These are phyloP conservation scores for Piscicola geometra DNA, from an alignment of 2,888 invertebrate genomes.

Conservation along the genomic window DNA sequence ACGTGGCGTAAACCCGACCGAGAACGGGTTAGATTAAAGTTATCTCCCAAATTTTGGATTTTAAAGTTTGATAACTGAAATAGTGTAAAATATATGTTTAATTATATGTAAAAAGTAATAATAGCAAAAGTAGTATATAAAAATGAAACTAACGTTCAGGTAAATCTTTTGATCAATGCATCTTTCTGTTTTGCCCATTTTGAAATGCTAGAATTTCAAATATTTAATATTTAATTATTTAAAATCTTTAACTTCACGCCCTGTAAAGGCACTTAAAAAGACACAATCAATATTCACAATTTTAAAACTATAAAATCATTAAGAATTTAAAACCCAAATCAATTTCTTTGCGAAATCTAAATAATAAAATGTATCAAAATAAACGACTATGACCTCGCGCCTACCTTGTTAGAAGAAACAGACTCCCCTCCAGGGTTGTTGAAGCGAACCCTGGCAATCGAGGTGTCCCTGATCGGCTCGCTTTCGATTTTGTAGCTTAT, in stretches of 20 bases:
- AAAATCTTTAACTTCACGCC: background rate
- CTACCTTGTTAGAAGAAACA: background rate
- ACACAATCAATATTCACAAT: background rate
- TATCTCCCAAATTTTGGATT: too few species aligned
- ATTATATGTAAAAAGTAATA: background rate
- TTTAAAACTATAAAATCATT: too few species aligned
- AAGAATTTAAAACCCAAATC: too few species aligned
- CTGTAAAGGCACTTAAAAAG: too few species aligned
- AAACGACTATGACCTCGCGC: too few species aligned
- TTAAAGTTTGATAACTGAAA: background rate
- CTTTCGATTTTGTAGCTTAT: background rate
- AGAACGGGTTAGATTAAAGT: too few species aligned
- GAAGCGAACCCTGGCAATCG: background rate
- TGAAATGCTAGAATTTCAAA: background rate
- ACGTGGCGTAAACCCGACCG: too few species aligned
- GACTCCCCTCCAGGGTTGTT: background rate
- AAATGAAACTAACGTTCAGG: background rate
- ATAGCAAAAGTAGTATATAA: background rate
- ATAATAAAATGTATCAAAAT: too few species aligned
- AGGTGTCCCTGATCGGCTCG: background rate
- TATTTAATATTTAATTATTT: background rate
- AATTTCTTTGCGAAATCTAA: too few species aligned
- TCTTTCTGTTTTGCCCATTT: background rate
- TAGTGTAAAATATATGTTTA: background rate
- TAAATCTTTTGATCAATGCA: conserved; percentile 5